Base-by-base conservation (phyloP, 2,888 invertebrate species). In the Trichopoda pennipes region DNA sequence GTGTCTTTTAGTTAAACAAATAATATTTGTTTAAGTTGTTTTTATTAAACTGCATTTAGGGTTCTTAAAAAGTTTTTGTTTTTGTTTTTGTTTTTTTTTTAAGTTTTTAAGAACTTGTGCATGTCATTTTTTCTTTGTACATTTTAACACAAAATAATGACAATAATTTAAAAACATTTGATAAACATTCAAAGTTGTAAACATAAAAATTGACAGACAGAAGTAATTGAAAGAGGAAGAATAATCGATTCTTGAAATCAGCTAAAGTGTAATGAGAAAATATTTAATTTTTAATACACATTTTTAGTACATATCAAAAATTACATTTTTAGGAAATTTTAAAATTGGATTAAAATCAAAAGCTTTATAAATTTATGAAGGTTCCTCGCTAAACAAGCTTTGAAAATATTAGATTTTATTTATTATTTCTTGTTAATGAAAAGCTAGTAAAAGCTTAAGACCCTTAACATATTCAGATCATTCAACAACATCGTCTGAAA, bases 41-140 rank as follows among this genome's bases (percentile, higher is more conserved):
- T 66, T 7, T 38, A 38, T 44, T 73, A 69, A 69, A 77, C 51
- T 73, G 73, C 73, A 77, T 63, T 77, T 72, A 63, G 72, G 51
- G 64, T 56, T 70, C 44, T 38, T 38, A 47, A 58, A 47, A 70
- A 80, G 63, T 72, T 63, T 68, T 38, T 6, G 7, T 8, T 8
- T 6, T 6, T 28, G n/a, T n/a, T n/a, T 32, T 32, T 32, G 32
- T 42, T 53, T 56, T 38, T 53, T 55, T 21, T 72, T 66, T 12
- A 56, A n/a, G n/a, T n/a, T 47, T 63, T 47, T 6, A 49, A 10
- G 49, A 75, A 19, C 61, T 56, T 69, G 73, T 81, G 77, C 73
- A 81, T 69, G 61, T 63, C 73, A 63, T 77, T 63, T 55, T 17
- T 53, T 61, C 12, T 47, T 56, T 56, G 21, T 12, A 56, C 35